Conservation (phyloP, 2,113 vertebrate genomes). For the Callionymus lyra region DNA sequence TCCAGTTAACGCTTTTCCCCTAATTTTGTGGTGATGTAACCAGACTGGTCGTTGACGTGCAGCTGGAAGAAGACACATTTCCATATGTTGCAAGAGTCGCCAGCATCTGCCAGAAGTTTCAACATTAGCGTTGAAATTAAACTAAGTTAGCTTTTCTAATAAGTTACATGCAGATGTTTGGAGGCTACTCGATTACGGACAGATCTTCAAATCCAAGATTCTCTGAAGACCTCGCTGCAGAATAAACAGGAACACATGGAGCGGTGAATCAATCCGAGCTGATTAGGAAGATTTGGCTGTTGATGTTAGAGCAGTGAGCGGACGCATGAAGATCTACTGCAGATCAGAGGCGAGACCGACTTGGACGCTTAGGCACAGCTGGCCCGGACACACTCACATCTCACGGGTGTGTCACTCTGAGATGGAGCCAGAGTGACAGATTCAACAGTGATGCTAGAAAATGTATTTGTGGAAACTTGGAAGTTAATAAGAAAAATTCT, state of each 20-base stretch:
- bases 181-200: too few species aligned
- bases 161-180: too few species aligned
- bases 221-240: slow-evolving; percentile 1
- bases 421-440: slow-evolving; percentile 26
- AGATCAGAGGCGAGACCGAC: slow-evolving; percentile 32
- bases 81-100: too few species aligned
- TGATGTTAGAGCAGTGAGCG: slow-evolving; percentile 2
- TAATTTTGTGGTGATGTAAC: too few species aligned
- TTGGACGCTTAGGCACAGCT: slow-evolving; percentile 13
- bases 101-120: too few species aligned
- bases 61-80: too few species aligned
- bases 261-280: slow-evolving; percentile 1
- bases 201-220: too few species aligned
- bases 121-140: too few species aligned
- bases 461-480: slow-evolving; percentile 3
- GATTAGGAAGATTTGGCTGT: slow-evolving; percentile 9
- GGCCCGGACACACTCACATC: slow-evolving; percentile 13
- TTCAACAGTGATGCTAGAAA: slow-evolving; percentile 8
- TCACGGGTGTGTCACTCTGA: slow-evolving; percentile 29
- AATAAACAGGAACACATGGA: slow-evolving; percentile 19
- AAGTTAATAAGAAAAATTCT: slow-evolving; percentile 21
- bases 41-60: too few species aligned
- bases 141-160: too few species aligned
- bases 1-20: too few species aligned
- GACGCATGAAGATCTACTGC: slow-evolving; percentile 8